phyloP scores from a whole-genome alignment of 2,113 vertebrate genomes.

The Phasianus colchicus region DNA sequence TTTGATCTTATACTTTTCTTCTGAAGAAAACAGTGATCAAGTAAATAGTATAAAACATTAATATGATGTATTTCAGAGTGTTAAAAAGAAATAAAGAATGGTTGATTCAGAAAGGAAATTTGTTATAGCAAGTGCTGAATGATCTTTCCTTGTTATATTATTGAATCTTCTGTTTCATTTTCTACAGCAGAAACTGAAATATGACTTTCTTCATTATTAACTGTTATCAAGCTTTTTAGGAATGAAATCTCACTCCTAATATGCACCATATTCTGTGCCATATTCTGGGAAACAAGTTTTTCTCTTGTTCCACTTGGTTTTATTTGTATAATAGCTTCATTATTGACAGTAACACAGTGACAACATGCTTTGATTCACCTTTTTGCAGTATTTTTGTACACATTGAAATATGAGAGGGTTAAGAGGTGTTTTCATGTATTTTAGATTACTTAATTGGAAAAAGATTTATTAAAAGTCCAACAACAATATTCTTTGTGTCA shows the following conservation, averaged over 20 bases:
- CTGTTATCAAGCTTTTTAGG: background rate
- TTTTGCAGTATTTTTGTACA: background rate
- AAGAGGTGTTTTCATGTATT: background rate
- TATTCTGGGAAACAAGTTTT: background rate
- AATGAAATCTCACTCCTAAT: background rate
- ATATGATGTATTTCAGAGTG: background rate
- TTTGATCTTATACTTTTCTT: background rate
- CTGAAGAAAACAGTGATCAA: background rate
- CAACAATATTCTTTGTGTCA: background rate
- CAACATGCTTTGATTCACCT: background rate
- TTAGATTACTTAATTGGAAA: background rate
- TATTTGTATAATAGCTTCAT: background rate
- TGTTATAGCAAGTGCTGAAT: background rate
- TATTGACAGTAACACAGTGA: background rate
- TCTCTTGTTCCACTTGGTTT: background rate
- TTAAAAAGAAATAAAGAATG: background rate
- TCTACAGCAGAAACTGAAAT: background rate
- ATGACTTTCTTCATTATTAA: background rate
- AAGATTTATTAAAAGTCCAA: background rate
- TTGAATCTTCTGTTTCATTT: background rate
- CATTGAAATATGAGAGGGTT: background rate
- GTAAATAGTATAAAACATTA: background rate
- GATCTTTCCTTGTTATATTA: background rate
- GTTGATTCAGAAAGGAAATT: background rate
- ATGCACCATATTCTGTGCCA: background rate